These are phyloP conservation scores for Ditylenchus dipsaci DNA, from an alignment of 1,140 invertebrate genomes.

Conservation along the genomic window DNA sequence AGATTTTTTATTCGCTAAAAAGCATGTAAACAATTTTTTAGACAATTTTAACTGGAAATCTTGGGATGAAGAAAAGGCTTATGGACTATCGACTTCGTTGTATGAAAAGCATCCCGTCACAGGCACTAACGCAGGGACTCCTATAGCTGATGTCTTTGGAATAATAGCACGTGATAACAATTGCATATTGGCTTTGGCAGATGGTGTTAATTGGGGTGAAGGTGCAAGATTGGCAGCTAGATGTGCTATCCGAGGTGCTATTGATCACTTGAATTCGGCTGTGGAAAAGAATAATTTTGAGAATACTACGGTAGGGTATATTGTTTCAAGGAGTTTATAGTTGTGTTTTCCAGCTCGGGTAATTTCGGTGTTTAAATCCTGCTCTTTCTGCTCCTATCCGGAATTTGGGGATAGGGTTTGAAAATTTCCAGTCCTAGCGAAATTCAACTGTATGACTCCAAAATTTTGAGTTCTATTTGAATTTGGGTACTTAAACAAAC, in stretches of 20 bases:
- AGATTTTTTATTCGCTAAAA: neutral
- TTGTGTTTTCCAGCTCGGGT: too few species aligned
- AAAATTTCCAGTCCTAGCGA: neutral
- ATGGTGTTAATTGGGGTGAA: constrained; percentile 89
- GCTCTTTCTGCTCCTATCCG: too few species aligned
- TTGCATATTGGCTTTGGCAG: constrained; percentile 76
- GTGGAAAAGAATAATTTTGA: constrained; percentile 64
- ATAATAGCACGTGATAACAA: constrained; percentile 74
- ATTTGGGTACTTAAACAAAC: too few species aligned
- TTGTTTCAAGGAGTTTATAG: too few species aligned
- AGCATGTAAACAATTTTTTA: constrained; percentile 15
- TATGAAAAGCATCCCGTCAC: constrained; percentile 76
- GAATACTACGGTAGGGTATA: constrained; percentile 59
- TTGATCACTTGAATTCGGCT: constrained; percentile 67
- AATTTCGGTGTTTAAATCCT: too few species aligned
- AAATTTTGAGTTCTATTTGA: too few species aligned
- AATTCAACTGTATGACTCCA: too few species aligned
- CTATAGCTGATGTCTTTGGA: constrained; percentile 83
- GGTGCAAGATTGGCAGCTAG: constrained; percentile 77
- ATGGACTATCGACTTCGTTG: constrained; percentile 68
- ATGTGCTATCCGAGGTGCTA: constrained; percentile 78
- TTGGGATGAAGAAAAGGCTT: constrained; percentile 63
- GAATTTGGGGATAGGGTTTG: too few species aligned
- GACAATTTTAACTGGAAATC: constrained; percentile 29
- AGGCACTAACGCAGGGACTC: constrained; percentile 71